Percentiles rank a stretch among this genome's conserved stretches.
Conservation (phyloP, 2,113 vertebrate species). For the Cyanistes caeruleus region DNA sequence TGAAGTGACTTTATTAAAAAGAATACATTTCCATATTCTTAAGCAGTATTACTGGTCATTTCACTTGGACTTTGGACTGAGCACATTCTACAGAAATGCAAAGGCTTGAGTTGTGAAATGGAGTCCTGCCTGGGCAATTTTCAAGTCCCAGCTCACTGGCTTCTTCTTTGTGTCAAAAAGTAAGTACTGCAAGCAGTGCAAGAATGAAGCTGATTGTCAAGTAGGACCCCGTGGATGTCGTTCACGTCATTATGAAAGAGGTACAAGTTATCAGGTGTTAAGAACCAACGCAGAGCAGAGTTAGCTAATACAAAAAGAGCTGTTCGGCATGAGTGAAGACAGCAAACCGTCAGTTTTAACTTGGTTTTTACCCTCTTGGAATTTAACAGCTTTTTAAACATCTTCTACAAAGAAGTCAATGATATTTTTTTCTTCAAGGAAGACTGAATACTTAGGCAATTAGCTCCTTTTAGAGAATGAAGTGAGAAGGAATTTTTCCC, state of each 20-base stretch:
- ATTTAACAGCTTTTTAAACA: neutral
- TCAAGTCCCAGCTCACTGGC: neutral
- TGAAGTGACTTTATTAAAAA: neutral
- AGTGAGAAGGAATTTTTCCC: neutral
- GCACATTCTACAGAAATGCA: neutral
- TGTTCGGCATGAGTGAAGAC: neutral
- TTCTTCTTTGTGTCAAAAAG: neutral
- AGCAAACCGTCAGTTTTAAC: neutral
- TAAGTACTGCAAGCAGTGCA: neutral
- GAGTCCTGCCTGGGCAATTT: neutral
- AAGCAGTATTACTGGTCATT: neutral
- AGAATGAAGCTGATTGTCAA: neutral
- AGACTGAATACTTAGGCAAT: neutral
- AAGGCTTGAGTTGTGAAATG: neutral
- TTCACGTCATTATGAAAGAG: neutral
- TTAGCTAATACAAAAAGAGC: neutral
- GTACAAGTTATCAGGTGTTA: neutral
- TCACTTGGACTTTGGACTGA: constrained; percentile 4
- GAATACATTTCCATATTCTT: neutral
- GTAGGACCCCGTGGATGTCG: accelerated
- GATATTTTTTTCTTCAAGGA: neutral
- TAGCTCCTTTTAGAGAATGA: neutral
- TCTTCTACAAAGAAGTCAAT: neutral
- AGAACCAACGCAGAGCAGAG: neutral
- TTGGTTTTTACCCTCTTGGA: neutral